These are phyloP conservation scores for Polymixis lichenea DNA, from an alignment of 2,888 invertebrate genomes.

Conservation along the genomic window DNA sequence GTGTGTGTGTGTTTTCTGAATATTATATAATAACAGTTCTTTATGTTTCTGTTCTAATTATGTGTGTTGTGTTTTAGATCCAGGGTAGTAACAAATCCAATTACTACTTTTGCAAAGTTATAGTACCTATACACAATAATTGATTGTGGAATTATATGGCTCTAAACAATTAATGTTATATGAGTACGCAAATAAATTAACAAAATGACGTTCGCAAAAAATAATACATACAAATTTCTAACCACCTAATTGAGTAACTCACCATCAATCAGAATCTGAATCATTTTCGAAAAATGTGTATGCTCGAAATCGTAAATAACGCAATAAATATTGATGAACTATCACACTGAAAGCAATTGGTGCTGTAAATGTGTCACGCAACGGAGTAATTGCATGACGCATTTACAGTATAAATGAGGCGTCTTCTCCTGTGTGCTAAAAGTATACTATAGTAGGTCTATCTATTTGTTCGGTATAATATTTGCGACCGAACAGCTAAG, in stretches of 20 bases:
- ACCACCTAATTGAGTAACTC: not conserved
- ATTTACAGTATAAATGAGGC: not conserved
- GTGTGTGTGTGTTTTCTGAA: no score
- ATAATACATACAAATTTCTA: not conserved
- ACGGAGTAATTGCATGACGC: no score
- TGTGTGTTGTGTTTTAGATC: no score
- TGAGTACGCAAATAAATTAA: not conserved
- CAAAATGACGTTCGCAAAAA: not conserved
- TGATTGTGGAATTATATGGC: not conserved
- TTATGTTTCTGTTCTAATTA: not conserved
- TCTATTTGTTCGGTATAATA: no score
- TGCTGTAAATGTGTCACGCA: not conserved
- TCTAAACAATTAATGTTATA: not conserved
- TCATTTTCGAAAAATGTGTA: no score
- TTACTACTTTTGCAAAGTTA: slow-evolving; percentile 1
- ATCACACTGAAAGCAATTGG: no score
- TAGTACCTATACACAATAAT: not conserved
- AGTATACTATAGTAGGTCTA: not conserved
- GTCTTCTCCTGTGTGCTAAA: not conserved
- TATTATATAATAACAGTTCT: not conserved
- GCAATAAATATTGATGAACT: no score
- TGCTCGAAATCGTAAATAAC: no score
- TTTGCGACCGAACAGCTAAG: no score
- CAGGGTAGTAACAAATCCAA: no score
- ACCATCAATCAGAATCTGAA: no score